Evolutionary conservation across 2,113 vertebrate genomes (phyloP), one percentile per base, ranked within the genome.

Genomic region (Campylomormyrus numenius): DNA sequence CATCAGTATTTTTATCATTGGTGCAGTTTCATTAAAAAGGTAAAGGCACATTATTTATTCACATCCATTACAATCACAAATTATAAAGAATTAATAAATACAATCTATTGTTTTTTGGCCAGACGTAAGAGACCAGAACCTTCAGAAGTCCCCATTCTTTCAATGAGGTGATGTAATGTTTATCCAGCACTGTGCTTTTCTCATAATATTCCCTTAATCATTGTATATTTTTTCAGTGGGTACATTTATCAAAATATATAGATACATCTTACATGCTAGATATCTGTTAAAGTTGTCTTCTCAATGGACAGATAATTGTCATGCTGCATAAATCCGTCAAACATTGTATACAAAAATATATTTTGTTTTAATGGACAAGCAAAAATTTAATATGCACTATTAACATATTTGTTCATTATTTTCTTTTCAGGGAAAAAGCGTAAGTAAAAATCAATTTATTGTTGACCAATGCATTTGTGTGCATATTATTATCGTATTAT

Each of bases 11-110:
- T 94, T 94, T 3, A 27, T 95, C 2, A 90, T 91, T 48, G 92
- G 94, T n/a, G 94, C 97, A 90, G 91, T 98, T 92, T 96, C 96
- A 94, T 96, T 96, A 96, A 97, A 90, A 91, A 97, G 96, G 96
- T 97, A 80, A 92, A 77, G 35, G 2, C 27, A 70, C 48, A 46
- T 19, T n/a, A 48, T 17, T 56, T 5, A 77, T 77, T 77, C 70
- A 39, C 35, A 77, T 77, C 31, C 70, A 77, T 19, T 31, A 21
- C 13, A 42, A 48, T 10, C 24, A 52, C 13, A 24, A 31, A 13
- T 17, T 88, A 52, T 15, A 52, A 50, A 46, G 27, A 88, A 80
- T 35, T 21, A 62, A 42, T 84, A 11, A 50, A 8, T 86, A 24
- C 24, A 62, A 62, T 9, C 2, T 77, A 46, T 42, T 39, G 24